Evolutionary conservation across 2,888 invertebrate genomes (phyloP), one percentile per base, ranked within the genome.

Genomic region (Creontiades dilutus): DNA sequence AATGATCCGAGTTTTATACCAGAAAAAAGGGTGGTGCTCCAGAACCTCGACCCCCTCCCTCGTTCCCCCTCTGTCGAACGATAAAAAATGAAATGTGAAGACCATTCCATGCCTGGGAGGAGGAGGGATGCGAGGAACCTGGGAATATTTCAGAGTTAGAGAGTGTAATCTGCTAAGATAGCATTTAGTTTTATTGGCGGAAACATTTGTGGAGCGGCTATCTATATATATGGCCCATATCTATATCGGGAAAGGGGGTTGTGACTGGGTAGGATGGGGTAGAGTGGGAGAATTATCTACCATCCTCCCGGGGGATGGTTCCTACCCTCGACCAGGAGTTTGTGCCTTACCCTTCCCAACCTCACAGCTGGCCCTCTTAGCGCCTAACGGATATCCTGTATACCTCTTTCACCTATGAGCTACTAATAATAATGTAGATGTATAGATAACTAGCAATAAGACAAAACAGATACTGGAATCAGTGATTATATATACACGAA

Each of bases 121-220:
- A 13, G 28, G 28, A 28, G 75, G 80, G 80, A 80, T 12, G 75
- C 14, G 28, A 47, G 81, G 37, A 81, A 81, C 81, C 48, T 81
- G 81, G 82, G 82, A 82, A 82, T 82, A 47, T 82, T 82, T 52
- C 52, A 52, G 52, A 82, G 82, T 82, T 82, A 82, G 82, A 85
- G 85, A 16, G 85, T 57, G 57, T 85, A 85, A 85, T 85, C 85
- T 85, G 85, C 85, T 61, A 55, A 85, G 85, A 85, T 85, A 85
- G 61, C 85, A 85, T 85, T 85, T 85, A 85, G 57, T 85, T 85
- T 85, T 85, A 85, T 85, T 57, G 37, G 57, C 57, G 85, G 85
- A 85, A 85, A 85, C 85, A 85, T 85, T 61, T 57, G 85, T n/a
- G 85, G 85, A 27, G 37, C 57, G 85, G 61, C 28, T 85, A 85